Base-by-base conservation (phyloP, 2,888 invertebrate species). In the Mesoligia furuncula region DNA sequence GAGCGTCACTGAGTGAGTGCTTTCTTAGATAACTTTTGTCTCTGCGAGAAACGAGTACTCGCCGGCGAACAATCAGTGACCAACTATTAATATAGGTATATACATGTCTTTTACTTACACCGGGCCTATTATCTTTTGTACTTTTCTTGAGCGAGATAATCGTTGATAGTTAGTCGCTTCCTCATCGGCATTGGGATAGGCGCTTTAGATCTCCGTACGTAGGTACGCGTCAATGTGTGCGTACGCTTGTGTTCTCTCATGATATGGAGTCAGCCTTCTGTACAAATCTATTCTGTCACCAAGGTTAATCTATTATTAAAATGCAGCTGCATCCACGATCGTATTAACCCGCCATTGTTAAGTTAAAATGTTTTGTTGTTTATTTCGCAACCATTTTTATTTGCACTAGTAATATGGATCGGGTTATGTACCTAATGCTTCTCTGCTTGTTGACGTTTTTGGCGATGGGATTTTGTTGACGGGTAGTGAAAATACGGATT, bases 221-320 rank as follows among this genome's bases (percentile, higher is more conserved):
- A 42, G 20, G 24, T 27, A 9, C 7, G 11, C 3, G 39, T 42
- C 31, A 9, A 17, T 27, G 31, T 68, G 24, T n/a, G 51, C 3
- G 9, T 51, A 5, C 9, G 15, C 24, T 0, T 6, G 24, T 54
- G 27, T 62, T 27, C 20, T 0, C 8, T 13, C 8, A 6, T 24
- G 31, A 1, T n/a, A n/a, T 42, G 7, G 3, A 82, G 3, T 5
- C 2, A 8, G 0, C 24, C 36, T 79, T 82, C 76, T 82, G 27
- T 6, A 7, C 2, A 11, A 17, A 7, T 1, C 15, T 59, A 15
- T 36, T 67, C 20, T 27, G 36, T 75, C 24, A 39, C n/a, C 39
- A 17, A 87, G 92, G 92, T 93, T 94, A 93, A 95, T 94, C 91
- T 93, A 94, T 95, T 94, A 95, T 94, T 94, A 93, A 94, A 93